A percentile compares a stretch with the other conserved stretches of the same genome.
phyloP scores from a whole-genome alignment of 1,140 invertebrate genomes.

The Cyclargus thomasi region DNA sequence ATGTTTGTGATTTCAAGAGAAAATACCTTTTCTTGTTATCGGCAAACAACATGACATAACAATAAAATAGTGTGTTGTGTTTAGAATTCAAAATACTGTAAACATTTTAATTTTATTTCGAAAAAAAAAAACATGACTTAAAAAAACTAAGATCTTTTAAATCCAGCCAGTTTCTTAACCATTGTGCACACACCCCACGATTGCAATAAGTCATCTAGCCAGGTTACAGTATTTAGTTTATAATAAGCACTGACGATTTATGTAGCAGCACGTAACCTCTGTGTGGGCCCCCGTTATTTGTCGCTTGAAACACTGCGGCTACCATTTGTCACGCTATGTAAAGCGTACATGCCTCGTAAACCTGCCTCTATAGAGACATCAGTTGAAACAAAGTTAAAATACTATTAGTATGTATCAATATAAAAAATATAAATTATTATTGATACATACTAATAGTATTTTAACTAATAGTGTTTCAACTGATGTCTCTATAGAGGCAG shows the following conservation, averaged over 20 bases:
- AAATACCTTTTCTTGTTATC: too few relatives aligned
- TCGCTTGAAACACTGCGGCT: constrained; percentile 24
- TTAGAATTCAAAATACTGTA: too few relatives aligned
- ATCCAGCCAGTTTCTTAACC: too few relatives aligned
- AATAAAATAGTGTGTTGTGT: too few relatives aligned
- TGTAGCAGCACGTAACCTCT: constrained; percentile 27
- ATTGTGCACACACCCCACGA: constrained; percentile 6
- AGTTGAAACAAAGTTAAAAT: neutral
- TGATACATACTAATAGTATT: too few relatives aligned
- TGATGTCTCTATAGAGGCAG: constrained; percentile 13
- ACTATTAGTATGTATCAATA: too few relatives aligned
- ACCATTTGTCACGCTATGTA: constrained; percentile 28
- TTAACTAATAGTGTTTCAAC: neutral
- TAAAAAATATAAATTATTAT: too few relatives aligned
- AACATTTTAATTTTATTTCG: too few relatives aligned
- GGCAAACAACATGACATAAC: too few relatives aligned
- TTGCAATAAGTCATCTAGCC: constrained; percentile 28
- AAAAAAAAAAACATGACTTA: too few relatives aligned
- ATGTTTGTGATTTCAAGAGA: too few relatives aligned
- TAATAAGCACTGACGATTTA: constrained; percentile 29
- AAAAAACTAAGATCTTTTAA: too few relatives aligned
- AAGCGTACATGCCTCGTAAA: constrained; percentile 13
- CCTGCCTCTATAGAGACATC: constrained; percentile 13
- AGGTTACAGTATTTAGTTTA: constrained; percentile 32
- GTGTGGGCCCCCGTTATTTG: constrained; percentile 33